Evolutionary conservation across 2,888 invertebrate genomes (phyloP), one percentile per base, ranked within the genome.

Genomic region (Strigamia transsilvanica): DNA sequence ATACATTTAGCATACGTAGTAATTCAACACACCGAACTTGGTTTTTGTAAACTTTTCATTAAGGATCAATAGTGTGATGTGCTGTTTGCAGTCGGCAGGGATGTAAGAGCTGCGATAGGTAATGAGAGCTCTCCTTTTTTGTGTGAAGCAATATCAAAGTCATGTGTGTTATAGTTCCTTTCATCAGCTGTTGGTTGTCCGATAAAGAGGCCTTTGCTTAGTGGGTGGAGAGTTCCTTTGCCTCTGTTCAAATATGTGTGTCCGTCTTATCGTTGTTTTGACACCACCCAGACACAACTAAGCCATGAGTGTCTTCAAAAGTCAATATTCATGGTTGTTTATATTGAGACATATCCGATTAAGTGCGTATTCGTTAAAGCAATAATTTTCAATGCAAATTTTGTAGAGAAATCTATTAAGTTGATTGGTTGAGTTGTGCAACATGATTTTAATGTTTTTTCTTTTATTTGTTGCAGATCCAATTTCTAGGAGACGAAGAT

Each of bases 161-260:
- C 13, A 51, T 79, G 42, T 79, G 80, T 51, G 42, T 73, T 23
- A 32, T 27, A 32, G 32, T 73, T 79, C 23, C 66, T 81, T 81
- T 41, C 81, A 32, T 81, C 81, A 61, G 23, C 66, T 81, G 81
- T 81, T 81, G 66, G 41, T n/a, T 34, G 38, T 34, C 38, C 66
- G 81, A 81, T 81, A 81, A 81, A 32, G 38, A 81, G 38, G 34
- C 66, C 34, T 81, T 81, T 81, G 81, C 42, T 81, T 81, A 61
- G 81, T 61, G 81, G 81, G 81, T 66, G 81, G 66, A 61, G 66
- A 6, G n/a, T 15, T 41, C 80, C 46, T 32, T 80, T 51, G 80
- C 51, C 80, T 80, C 46, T 80, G 80, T 41, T 46, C 80, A 80
- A 80, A 80, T 80, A 80, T 80, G 80, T 66, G 61, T 32, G 80